These are phyloP conservation scores for Sycophila sp. DNA, from an alignment of 1,140 invertebrate genomes.

Conservation along the genomic window DNA sequence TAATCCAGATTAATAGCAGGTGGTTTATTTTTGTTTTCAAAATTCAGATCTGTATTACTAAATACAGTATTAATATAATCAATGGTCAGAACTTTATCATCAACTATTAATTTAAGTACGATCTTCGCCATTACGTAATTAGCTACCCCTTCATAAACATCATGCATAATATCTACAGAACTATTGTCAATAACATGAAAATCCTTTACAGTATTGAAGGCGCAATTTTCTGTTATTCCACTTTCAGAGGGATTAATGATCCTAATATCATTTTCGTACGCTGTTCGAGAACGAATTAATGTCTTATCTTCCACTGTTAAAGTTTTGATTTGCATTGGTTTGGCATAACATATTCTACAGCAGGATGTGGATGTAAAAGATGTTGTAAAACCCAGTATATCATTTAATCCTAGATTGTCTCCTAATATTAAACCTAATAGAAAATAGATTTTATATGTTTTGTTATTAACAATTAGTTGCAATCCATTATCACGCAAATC, in stretches of 20 bases:
- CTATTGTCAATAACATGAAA: conserved; percentile 37
- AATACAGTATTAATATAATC: background rate
- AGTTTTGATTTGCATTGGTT: background rate
- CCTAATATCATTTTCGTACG: background rate
- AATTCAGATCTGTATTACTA: background rate
- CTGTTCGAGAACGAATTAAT: background rate
- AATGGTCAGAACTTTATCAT: background rate
- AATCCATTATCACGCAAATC: background rate
- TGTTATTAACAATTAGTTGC: background rate
- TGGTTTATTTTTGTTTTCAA: conserved; percentile 30
- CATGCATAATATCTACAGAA: conserved; percentile 35
- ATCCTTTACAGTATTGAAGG: background rate
- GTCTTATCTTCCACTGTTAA: background rate
- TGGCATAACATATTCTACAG: background rate
- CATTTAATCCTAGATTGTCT: background rate
- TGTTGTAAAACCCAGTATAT: background rate
- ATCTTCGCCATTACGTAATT: conserved; percentile 7
- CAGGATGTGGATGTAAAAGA: background rate
- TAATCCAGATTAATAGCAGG: conserved; percentile 15
- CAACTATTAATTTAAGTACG: background rate
- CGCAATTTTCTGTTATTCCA: background rate
- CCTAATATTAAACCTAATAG: background rate
- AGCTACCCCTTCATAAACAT: conserved; percentile 30
- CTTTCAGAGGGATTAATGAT: background rate
- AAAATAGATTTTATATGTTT: background rate